Base-by-base conservation (phyloP, 2,113 vertebrate genomes). In the Phodopus roborovskii region DNA sequence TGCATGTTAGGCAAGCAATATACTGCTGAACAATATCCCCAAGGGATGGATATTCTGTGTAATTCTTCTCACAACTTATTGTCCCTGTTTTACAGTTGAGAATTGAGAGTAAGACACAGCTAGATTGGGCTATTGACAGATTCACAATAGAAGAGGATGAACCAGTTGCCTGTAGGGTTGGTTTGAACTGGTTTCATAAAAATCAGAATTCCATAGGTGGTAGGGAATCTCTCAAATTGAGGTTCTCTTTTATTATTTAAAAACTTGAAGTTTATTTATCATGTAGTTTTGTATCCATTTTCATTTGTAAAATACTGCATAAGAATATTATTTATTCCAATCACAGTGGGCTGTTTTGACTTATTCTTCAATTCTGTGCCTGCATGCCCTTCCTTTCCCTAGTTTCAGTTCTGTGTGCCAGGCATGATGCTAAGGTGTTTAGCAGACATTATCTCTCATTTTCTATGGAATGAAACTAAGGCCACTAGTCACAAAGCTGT, bases 201-300 rank as follows among this genome's bases (percentile, higher is more conserved):
- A 87, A 84, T 92, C 73, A 33, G 39, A 88, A 30, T 94, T 24
- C 58, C 15, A 28, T 1, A 70, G 20, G 39, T 28, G 53, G 68
- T 39, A 92, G 5, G 3, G 36, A 39, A 45, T 42, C 26, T 81
- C 20, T 60, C 7, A 82, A 81, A 20, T 84, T 12, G 19, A 11
- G 17, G 50, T 30, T 36, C 26, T 92, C 53, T 64, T 81, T 88
- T 64, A 81, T 88, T 64, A 81, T 73, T 84, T 95, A 53, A 91
- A 1, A 56, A 2, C 77, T 78, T 68, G 8, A 75, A 75, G 28
- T 85, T 91, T 64, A 1, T 75, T 90, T 36, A 20, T 48, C 11
- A 42, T 62, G 15, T 30, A 73, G 64, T 73, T 88, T 77, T 92
- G 3, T 3, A 39, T 86, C 22, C 11, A 71, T 85, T 94, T 90